These are phyloP conservation scores for Spilogale gracilis DNA, from an alignment of 2,113 vertebrate genomes.

Conservation along the genomic window DNA sequence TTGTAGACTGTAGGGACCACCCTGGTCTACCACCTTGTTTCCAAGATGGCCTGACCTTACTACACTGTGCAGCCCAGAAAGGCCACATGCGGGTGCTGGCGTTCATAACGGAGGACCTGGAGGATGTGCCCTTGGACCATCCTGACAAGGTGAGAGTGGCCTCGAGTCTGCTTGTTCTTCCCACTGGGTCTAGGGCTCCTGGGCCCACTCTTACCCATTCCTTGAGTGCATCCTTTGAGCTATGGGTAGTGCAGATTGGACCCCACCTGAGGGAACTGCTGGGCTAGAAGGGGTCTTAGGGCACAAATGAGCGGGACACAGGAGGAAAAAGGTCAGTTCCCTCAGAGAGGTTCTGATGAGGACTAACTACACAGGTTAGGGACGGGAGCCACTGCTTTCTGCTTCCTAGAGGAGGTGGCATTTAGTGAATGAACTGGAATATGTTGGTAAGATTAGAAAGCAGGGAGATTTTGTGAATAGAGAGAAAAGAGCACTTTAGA, in stretches of 20 bases:
- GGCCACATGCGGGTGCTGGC: slow-evolving; percentile 91
- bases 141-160: slow-evolving; percentile 89
- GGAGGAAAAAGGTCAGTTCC: background rate
- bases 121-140: slow-evolving; percentile 90
- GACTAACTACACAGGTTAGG: background rate
- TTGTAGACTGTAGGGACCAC: background rate
- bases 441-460: background rate
- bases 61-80: slow-evolving; percentile 94
- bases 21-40: slow-evolving; percentile 37
- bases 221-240: background rate
- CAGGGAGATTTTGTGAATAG: background rate
- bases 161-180: background rate
- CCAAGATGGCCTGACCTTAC: slow-evolving; percentile 91
- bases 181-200: background rate
- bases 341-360: background rate
- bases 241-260: background rate
- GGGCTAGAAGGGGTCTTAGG: background rate
- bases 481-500: background rate
- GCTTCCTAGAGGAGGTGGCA: background rate
- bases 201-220: background rate
- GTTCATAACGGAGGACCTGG: slow-evolving; percentile 93
- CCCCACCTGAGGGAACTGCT: background rate
- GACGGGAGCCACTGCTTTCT: background rate
- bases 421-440: background rate
- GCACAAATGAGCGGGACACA: background rate